Evolutionary conservation across 1,140 invertebrate species (phyloP), one percentile per base, ranked within the genome.

Genomic region (Cydia amplana): DNA sequence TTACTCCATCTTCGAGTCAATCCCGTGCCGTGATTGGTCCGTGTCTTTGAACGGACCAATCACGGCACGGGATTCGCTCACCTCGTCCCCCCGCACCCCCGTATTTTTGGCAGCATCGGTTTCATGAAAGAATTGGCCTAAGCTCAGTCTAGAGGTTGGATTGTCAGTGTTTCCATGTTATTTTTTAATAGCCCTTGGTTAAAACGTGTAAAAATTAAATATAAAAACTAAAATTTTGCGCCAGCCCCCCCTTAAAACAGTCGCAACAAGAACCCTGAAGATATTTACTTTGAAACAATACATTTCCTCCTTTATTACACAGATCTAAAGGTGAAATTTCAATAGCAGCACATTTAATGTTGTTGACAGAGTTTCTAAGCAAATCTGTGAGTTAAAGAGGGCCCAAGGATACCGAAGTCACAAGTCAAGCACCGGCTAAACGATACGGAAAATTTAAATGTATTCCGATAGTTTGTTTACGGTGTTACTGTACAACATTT

Each of bases 311-410:
- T 60, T 0, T 18, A 23, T 60, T 4, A 5, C 55, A 60, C 9
- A 10, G 18, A 7, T 10, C 23, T 12, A 60, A 10, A 23, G 20
- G 2, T 23, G 1, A 60, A 2, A 60, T 23, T 49, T 16, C 49
- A 12, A 5, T 32, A 28, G 23, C 25, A 70, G 25, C 9, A 64
- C n/a, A 25, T 65, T 65, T 70, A 7, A 70, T 70, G 65, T 36
- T 32, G 65, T 70, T 70, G 25, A 70, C 65, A 60, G 55, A 4
- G 55, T 23, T 23, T 60, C 55, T 60, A 60, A 23, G 9, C 55
- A n/a, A 20, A 60, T 60, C 23, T 60, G 55, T 60, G 20, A 60
- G 55, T 55, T 9, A 55, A 55, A 55, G 5, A 55, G n/a, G 0
- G 7, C 10, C 55, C 55, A 60, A 60, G 55, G 55, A 60, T 60